Percentiles rank a stretch among this genome's conserved stretches.
Evolutionary conservation across 2,113 vertebrate genomes (phyloP).

Genomic region (Platichthys flesus): DNA sequence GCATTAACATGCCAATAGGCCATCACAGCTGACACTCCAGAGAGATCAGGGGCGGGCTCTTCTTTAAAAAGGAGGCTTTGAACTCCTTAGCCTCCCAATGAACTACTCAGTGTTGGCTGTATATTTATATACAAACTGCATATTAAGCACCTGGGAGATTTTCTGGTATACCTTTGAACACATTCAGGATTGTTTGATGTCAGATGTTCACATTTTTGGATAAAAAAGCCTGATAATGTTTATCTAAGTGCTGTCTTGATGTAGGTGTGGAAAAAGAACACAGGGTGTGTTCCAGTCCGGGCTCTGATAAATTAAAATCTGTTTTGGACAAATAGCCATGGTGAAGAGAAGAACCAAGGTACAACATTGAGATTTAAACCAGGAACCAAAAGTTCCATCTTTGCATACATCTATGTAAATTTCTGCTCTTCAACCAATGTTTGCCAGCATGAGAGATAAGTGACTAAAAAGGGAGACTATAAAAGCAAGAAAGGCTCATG

Average conservation of each 20-base stretch:
- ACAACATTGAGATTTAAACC: not conserved
- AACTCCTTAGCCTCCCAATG: slow-evolving; percentile 58
- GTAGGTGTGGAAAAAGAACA: not conserved
- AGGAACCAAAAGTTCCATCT: not conserved
- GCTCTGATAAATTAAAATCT: not conserved
- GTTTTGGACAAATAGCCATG: not conserved
- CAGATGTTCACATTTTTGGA: not conserved
- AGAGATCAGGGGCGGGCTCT: slow-evolving; percentile 44
- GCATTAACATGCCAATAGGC: slow-evolving; percentile 81
- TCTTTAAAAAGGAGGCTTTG: slow-evolving; percentile 53
- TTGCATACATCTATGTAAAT: not conserved
- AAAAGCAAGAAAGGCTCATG: not conserved
- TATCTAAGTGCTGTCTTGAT: slow-evolving; percentile 1
- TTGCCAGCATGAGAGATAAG: not conserved
- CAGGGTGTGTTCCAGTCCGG: not conserved
- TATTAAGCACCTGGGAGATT: slow-evolving; percentile 44
- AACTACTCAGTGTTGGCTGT: slow-evolving; percentile 44
- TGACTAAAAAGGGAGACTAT: too few species aligned
- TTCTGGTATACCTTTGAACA: slow-evolving; percentile 20
- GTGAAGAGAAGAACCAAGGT: not conserved
- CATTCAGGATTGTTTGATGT: not conserved
- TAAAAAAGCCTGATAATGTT: slow-evolving; percentile 14
- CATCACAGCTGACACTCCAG: slow-evolving; percentile 75
- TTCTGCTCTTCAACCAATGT: not conserved
- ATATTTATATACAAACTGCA: slow-evolving; percentile 6